phyloP scores from a whole-genome alignment of 92 coral and sea anemone genomes.

The Blastomussa wellsi region DNA sequence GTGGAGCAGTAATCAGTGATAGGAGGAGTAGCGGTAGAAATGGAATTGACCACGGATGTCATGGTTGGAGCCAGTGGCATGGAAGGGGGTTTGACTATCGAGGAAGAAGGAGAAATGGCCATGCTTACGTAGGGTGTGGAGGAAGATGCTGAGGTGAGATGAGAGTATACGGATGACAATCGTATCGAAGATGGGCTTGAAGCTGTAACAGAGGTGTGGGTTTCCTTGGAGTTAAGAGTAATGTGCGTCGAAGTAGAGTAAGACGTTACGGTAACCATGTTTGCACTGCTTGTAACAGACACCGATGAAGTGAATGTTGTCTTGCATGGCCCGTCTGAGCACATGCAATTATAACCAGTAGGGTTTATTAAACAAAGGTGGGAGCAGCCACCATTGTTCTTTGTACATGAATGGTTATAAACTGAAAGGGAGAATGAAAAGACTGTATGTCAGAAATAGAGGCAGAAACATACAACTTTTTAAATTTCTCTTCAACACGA shows the following conservation, averaged over 20 bases:
- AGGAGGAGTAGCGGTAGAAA: background rate
- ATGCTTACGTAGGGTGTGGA: background rate
- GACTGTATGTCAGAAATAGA: background rate
- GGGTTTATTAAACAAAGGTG: constrained; percentile 67
- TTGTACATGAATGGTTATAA: constrained; percentile 62
- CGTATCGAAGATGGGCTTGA: background rate
- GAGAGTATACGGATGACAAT: background rate
- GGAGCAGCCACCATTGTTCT: constrained; percentile 60
- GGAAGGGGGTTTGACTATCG: background rate
- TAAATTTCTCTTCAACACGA: background rate
- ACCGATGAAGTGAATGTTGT: background rate
- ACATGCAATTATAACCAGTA: constrained; percentile 63
- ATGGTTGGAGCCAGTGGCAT: background rate
- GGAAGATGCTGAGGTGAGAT: background rate
- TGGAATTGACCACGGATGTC: background rate
- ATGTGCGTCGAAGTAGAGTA: background rate
- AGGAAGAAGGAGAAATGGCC: background rate
- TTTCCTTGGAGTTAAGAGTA: background rate
- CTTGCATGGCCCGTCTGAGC: constrained; percentile 46
- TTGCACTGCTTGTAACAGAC: background rate
- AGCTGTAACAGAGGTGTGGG: background rate
- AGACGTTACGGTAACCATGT: background rate
- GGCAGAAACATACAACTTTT: background rate
- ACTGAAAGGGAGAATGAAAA: background rate
- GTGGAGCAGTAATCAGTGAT: background rate